phyloP scores from a whole-genome alignment of 2,113 vertebrate genomes.

The Elachura formosa region DNA sequence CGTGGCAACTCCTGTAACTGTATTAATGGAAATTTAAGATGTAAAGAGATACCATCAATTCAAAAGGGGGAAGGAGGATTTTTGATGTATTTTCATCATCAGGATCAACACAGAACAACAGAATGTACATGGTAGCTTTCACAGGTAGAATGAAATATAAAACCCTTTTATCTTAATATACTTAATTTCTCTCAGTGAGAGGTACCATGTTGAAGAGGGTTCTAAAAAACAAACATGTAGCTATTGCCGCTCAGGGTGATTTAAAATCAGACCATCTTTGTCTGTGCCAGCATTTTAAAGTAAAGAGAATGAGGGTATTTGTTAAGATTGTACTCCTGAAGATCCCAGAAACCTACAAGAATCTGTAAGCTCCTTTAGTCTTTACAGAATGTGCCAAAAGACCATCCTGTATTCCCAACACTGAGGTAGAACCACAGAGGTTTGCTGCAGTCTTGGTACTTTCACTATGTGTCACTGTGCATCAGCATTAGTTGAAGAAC shows the following conservation, averaged over 20 bases:
- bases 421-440: not conserved
- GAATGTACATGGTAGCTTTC: not conserved
- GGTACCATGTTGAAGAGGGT: not conserved
- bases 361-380: not conserved
- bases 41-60: not conserved
- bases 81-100: not conserved
- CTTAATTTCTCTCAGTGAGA: not conserved
- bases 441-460: constrained; percentile 38
- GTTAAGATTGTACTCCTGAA: not conserved
- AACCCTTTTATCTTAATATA: not conserved
- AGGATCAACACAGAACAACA: not conserved
- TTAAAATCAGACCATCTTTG: not conserved
- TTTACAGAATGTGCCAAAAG: not conserved
- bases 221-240: not conserved
- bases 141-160: not conserved
- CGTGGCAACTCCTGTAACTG: not conserved
- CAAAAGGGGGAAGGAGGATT: accelerated
- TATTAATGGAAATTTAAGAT: not conserved
- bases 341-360: not conserved
- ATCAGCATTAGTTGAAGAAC: constrained; percentile 51
- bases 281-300: not conserved
- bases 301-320: not conserved
- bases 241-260: not conserved
- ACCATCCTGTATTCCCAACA: not conserved
- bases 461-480: constrained; percentile 34